A percentile compares a stretch with the other conserved stretches of the same genome.
Evolutionary conservation across 2,113 vertebrate species (phyloP).

Genomic region (Poecilia latipinna): DNA sequence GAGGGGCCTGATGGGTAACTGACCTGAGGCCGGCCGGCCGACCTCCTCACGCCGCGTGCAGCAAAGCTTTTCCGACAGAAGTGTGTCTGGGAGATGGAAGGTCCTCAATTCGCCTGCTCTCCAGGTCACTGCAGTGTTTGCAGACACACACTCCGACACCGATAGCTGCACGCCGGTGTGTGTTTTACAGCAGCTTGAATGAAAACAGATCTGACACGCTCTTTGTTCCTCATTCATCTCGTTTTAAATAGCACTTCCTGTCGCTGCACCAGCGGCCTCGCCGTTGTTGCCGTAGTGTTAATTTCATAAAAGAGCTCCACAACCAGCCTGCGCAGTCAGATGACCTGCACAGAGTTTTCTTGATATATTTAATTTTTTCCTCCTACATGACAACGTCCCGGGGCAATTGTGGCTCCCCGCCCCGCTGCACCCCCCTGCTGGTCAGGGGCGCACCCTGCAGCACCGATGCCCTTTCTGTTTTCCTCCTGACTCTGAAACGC

Average conservation of each 20-base stretch:
- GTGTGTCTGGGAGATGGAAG: constrained; percentile 9
- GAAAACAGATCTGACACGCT: constrained; percentile 29
- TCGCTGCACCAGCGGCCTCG: constrained; percentile 22
- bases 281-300: constrained; percentile 9
- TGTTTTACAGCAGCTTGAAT: constrained; percentile 28
- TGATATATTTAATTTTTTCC: no score
- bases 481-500: constrained; percentile 6
- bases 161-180: constrained; percentile 14
- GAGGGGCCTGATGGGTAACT: neutral
- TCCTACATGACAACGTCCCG: no score
- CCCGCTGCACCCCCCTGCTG: neutral
- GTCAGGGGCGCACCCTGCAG: neutral
- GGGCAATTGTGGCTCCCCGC: no score
- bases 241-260: constrained; percentile 65
- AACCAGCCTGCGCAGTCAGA: neutral
- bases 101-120: constrained; percentile 1
- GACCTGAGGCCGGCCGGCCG: constrained; percentile 21
- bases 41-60: constrained; percentile 5
- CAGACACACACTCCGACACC: constrained; percentile 19
- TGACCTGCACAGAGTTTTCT: neutral
- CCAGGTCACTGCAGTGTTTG: neutral
- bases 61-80: constrained; percentile 14
- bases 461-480: neutral
- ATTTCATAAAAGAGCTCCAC: neutral
- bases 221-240: constrained; percentile 35